Conservation (phyloP, 2,888 invertebrate species). For the Andricus quercusramuli region DNA sequence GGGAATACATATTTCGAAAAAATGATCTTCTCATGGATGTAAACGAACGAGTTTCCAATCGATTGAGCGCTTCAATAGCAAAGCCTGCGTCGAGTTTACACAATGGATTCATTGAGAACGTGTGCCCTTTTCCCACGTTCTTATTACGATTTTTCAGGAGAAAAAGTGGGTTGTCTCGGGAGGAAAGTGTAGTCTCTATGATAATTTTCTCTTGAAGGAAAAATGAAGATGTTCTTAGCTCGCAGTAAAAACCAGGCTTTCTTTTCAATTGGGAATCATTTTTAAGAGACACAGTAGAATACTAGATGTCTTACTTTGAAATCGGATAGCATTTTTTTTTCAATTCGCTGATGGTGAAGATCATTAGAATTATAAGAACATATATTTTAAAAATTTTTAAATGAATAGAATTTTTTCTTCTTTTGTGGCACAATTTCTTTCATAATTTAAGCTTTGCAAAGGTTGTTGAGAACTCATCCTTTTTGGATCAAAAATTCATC, state of each 20-base stretch:
- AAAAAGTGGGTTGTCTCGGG: neutral
- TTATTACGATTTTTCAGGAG: slow-evolving; percentile 27
- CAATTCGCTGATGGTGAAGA: no score
- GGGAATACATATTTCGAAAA: slow-evolving; percentile 37
- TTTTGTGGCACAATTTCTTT: no score
- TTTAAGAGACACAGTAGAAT: neutral
- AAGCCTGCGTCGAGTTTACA: slow-evolving; percentile 17
- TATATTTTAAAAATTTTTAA: no score
- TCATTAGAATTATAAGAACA: no score
- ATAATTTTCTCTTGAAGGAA: slow-evolving; percentile 9
- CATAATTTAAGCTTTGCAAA: no score
- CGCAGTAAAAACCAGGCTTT: neutral
- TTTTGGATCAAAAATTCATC: no score
- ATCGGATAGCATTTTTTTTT: no score
- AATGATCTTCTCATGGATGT: slow-evolving; percentile 25
- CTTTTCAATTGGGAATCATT: no score
- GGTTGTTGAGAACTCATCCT: no score
- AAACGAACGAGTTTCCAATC: slow-evolving; percentile 30
- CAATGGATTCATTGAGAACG: slow-evolving; percentile 24
- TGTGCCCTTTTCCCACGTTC: slow-evolving; percentile 32
- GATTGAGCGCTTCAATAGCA: slow-evolving; percentile 9
- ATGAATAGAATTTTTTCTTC: no score
- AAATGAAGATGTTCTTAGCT: neutral
- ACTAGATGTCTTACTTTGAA: no score
- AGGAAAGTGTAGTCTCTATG: slow-evolving; percentile 2